Evolutionary conservation across 2,113 vertebrate species (phyloP), one percentile per base, ranked within the genome.

Genomic region (Dicrurus megarhynchus): DNA sequence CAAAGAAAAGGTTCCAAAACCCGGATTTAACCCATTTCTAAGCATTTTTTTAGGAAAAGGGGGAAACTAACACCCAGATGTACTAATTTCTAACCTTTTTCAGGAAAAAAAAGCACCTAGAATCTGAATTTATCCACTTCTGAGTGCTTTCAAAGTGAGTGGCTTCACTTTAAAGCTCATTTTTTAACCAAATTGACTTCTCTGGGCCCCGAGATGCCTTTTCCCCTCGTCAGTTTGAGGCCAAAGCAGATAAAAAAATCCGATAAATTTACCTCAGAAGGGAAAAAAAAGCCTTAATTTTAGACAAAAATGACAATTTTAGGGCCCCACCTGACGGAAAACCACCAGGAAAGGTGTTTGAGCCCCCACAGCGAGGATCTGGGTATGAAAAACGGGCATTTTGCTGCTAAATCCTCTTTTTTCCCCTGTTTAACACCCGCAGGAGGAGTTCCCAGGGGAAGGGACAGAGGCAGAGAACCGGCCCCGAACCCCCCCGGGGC

Each of bases 21-120:
- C 12, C 35, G 9, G 6, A 30, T 50, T 50, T n/a, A n/a, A 70
- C 9, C 12, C 4, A 9, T 55, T 77, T 50, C 22, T 33, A 26
- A 50, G 16, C 22, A 2, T 33, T 65, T 32, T 13, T 13, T 2
- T 0, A 4, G 19, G 23, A 12, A 1, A 15, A n/a, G 9, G 3
- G 4, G 3, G 12, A 3, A 13, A 3, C 1, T 13, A 13, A 41
- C 4, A 10, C 41, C 50, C 16, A 56, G 10, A 30, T 35, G 24
- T 16, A 14, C 2, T 35, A 0, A 50, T 67, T 76, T 42, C 1
- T 3, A 50, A 32, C 16, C 1, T 21, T 11, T 35, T 13, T 0
- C 3, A 10, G 6, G 1, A 30, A 33, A 39, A 28, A 1, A 41
- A 24, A 24, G 5, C 11, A 8, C 8, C 19, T 8, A 26, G 47